These are phyloP conservation scores for Cyrtonyx montezumae DNA, from an alignment of 2,113 vertebrate species.

Conservation along the genomic window DNA sequence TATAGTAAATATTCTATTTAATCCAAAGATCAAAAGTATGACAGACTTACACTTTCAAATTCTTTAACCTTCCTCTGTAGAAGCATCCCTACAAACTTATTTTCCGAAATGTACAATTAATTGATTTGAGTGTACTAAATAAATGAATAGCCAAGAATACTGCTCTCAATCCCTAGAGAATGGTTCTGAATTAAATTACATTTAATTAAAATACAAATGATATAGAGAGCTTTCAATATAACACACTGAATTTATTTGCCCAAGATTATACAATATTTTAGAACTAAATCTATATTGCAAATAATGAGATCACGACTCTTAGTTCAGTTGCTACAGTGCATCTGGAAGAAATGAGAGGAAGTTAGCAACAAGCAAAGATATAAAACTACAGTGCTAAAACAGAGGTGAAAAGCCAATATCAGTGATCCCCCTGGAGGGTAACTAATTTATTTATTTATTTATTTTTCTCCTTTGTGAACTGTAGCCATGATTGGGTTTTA, in stretches of 20 bases:
- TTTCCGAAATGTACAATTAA: conserved; percentile 32
- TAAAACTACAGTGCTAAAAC: conserved; percentile 22
- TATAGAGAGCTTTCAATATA: conserved; percentile 35
- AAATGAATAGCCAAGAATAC: background rate
- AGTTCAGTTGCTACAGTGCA: conserved; percentile 34
- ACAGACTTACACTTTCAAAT: background rate
- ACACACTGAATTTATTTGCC: conserved; percentile 40
- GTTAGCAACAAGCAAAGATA: conserved; percentile 24
- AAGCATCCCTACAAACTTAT: background rate
- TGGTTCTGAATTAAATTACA: conserved; percentile 23
- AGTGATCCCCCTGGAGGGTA: conserved; percentile 30
- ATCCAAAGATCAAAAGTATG: background rate
- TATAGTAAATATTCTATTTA: background rate
- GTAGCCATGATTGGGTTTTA: background rate
- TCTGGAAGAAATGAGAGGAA: conserved; percentile 41
- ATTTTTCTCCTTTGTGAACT: background rate
- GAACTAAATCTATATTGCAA: conserved; percentile 9
- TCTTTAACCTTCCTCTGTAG: background rate
- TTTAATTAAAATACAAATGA: conserved; percentile 62
- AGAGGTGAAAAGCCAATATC: conserved; percentile 14
- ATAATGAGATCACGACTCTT: conserved; percentile 14
- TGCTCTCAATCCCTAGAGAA: background rate
- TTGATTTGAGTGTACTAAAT: background rate
- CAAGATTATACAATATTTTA: conserved; percentile 7
- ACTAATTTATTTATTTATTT: background rate